phyloP scores from a whole-genome alignment of 1,140 invertebrate genomes.

The Zophobas atratus region DNA sequence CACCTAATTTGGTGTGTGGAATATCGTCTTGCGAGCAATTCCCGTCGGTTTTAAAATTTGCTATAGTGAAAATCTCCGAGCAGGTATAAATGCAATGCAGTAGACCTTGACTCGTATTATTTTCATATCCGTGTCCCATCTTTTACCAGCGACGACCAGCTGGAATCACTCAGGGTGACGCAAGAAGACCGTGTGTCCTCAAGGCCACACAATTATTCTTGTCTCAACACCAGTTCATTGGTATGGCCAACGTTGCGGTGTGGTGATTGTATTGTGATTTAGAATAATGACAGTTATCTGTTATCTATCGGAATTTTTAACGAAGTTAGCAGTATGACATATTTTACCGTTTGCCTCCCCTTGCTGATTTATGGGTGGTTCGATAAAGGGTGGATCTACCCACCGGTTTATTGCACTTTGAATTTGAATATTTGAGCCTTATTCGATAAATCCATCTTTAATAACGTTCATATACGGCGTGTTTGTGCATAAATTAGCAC shows the following conservation, averaged over 20 bases:
- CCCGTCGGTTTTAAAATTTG: too few relatives aligned
- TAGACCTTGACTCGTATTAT: conserved; percentile 34
- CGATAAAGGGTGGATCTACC: background rate
- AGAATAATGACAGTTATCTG: conserved; percentile 48
- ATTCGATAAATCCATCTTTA: conserved; percentile 6
- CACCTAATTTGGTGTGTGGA: too few relatives aligned
- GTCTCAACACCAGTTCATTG: conserved; percentile 45
- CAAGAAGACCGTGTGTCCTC: conserved; percentile 30
- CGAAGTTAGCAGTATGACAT: conserved; percentile 7
- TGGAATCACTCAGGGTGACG: conserved; percentile 16
- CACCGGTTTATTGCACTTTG: background rate
- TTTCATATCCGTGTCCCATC: conserved; percentile 36
- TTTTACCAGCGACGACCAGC: conserved; percentile 32
- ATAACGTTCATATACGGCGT: background rate
- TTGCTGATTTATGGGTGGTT: background rate
- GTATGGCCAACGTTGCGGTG: conserved; percentile 30
- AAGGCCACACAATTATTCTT: conserved; percentile 37
- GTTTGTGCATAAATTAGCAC: too few relatives aligned
- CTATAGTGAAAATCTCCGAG: conserved; percentile 5
- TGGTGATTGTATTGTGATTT: conserved; percentile 47
- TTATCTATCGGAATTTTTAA: conserved; percentile 35
- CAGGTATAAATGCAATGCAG: conserved; percentile 36
- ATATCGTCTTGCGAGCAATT: too few relatives aligned
- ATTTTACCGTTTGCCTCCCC: background rate
- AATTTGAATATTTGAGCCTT: background rate